Conservation (phyloP, 2,797 vertebrate genomes). For the Picus viridis region DNA sequence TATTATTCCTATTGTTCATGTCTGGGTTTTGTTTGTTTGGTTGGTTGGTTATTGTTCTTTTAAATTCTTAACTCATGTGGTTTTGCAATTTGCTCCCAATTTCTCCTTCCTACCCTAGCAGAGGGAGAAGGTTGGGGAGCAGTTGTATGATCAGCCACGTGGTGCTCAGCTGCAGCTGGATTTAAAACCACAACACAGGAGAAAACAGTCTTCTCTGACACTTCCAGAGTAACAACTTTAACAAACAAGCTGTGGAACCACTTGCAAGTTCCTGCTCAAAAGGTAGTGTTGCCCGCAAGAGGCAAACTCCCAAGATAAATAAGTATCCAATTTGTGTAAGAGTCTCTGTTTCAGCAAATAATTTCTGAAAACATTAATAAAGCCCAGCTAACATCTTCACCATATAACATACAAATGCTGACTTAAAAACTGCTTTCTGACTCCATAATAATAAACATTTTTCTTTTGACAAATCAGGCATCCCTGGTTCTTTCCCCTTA, state of each 20-base stretch:
- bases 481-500: slow-evolving; percentile 46
- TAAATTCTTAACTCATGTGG: too few relatives aligned
- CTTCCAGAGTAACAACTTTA: not conserved
- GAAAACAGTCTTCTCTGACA: not conserved
- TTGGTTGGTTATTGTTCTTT: too few relatives aligned
- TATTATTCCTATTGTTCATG: too few relatives aligned
- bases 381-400: slow-evolving; percentile 17
- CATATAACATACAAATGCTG: slow-evolving; percentile 35
- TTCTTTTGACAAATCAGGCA: slow-evolving; percentile 58
- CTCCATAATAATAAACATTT: slow-evolving; percentile 62
- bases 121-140: too few relatives aligned
- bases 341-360: slow-evolving; percentile 35
- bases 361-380: slow-evolving; percentile 63
- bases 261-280: not conserved
- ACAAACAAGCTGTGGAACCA: not conserved
- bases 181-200: not conserved
- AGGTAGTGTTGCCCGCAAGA: not conserved
- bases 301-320: not conserved
- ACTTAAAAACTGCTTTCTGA: slow-evolving; percentile 42
- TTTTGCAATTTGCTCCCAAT: too few relatives aligned
- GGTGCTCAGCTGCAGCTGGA: too few relatives aligned
- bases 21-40: too few relatives aligned
- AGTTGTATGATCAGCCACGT: too few relatives aligned
- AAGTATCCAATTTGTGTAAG: slow-evolving; percentile 13
- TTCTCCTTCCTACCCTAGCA: too few relatives aligned